phyloP scores from a whole-genome alignment of 1,140 invertebrate genomes.

The Penaeus chinensis region DNA sequence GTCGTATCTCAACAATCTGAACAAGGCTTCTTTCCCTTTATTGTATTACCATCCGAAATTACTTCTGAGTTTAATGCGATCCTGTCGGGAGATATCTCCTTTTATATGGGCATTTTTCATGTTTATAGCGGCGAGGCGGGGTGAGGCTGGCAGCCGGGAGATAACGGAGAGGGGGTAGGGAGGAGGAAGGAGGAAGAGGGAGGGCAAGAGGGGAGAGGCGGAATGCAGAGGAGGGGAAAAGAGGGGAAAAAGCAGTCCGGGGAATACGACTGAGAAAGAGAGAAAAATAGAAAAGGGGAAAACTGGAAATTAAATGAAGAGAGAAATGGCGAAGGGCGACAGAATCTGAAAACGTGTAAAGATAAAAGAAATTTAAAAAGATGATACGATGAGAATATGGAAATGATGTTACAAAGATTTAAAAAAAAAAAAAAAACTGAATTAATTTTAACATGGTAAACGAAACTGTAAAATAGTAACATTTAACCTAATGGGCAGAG shows the following conservation, averaged over 20 bases:
- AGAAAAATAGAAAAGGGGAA: background rate
- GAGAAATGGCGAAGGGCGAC: too few relatives aligned
- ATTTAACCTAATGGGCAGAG: too few relatives aligned
- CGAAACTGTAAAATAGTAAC: too few relatives aligned
- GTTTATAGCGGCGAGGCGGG: slow-evolving; percentile 41
- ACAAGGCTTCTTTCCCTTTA: slow-evolving; percentile 45
- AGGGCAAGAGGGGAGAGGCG: background rate
- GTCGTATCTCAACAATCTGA: slow-evolving; percentile 35
- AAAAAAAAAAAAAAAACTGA: too few relatives aligned
- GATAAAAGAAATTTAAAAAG: too few relatives aligned
- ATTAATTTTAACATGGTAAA: too few relatives aligned
- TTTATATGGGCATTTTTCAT: slow-evolving; percentile 59
- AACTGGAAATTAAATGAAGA: too few relatives aligned
- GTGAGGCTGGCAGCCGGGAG: slow-evolving; percentile 33
- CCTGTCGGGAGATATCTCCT: slow-evolving; percentile 47
- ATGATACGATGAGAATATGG: too few relatives aligned
- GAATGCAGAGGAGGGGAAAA: background rate
- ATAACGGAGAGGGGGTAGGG: background rate
- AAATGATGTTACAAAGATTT: too few relatives aligned
- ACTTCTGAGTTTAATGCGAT: slow-evolving; percentile 59
- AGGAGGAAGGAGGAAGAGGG: background rate
- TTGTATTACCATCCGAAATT: slow-evolving; percentile 58
- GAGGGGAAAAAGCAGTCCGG: background rate
- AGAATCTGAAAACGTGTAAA: too few relatives aligned
- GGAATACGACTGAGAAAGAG: background rate